phyloP scores from a whole-genome alignment of 2,113 vertebrate species.

The Gulo gulo region DNA sequence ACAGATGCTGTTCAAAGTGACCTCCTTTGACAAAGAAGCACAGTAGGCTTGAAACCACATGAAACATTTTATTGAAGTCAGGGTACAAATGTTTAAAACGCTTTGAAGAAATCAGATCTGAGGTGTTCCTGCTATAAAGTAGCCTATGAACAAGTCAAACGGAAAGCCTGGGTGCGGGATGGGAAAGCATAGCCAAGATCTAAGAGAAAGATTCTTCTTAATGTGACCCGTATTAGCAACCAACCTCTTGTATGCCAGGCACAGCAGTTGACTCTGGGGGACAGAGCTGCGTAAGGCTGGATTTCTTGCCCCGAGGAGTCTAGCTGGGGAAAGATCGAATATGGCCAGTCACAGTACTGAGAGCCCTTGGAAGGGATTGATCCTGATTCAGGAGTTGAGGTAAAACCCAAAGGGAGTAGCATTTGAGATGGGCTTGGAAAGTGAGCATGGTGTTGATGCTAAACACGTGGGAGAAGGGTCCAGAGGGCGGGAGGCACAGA shows the following conservation, averaged over 20 bases:
- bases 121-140: conserved; percentile 33
- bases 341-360: not conserved
- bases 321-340: not conserved
- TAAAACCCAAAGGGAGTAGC: not conserved
- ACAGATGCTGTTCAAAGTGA: not conserved
- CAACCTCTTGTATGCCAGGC: not conserved
- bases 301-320: not conserved
- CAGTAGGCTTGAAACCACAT: not conserved
- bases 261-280: not conserved
- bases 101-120: conserved; percentile 42
- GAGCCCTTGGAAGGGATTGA: not conserved
- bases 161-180: not conserved
- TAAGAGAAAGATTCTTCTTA: not conserved
- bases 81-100: not conserved
- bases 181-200: not conserved
- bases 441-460: not conserved
- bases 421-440: not conserved
- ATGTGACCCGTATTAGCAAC: not conserved
- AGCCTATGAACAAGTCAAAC: not conserved
- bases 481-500: not conserved
- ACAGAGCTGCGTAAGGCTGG: not conserved
- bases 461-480: too few relatives aligned
- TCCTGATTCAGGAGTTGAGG: not conserved
- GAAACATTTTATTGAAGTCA: not conserved
- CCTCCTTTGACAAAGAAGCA: not conserved